Percentiles rank a stretch among this genome's conserved stretches.
phyloP scores from a whole-genome alignment of 2,888 invertebrate genomes.

The Celastrina argiolus region DNA sequence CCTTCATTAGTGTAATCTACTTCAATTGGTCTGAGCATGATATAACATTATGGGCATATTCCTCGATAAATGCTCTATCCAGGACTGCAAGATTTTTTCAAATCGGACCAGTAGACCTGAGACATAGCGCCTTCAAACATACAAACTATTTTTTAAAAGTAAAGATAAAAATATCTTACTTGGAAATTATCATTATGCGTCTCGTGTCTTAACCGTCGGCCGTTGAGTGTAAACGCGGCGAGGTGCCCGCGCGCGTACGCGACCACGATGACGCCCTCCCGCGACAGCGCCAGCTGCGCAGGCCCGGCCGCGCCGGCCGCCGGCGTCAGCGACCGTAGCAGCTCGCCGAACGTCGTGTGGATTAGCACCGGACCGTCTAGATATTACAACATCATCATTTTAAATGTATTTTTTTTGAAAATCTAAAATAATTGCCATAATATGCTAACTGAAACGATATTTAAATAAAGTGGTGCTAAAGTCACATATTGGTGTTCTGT shows the following conservation, averaged over 20 bases:
- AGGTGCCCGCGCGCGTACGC: slow-evolving; percentile 95
- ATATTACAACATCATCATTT: background rate
- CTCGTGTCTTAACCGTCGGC: slow-evolving; percentile 91
- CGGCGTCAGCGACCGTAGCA: slow-evolving; percentile 91
- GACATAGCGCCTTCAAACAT: too few relatives aligned
- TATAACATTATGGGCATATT: too few relatives aligned
- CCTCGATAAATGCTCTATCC: too few relatives aligned
- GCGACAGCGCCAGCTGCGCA: slow-evolving; percentile 93
- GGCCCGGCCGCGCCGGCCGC: slow-evolving; percentile 85
- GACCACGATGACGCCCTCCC: slow-evolving; percentile 97
- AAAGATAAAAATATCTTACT: slow-evolving; percentile 65
- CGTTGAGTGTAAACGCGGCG: slow-evolving; percentile 96
- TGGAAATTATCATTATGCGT: slow-evolving; percentile 97
- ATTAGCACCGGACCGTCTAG: slow-evolving; percentile 96
- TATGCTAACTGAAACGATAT: too few relatives aligned
- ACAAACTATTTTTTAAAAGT: too few relatives aligned
- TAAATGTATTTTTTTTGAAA: background rate
- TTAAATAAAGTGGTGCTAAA: too few relatives aligned
- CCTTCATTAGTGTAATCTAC: too few relatives aligned
- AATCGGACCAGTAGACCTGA: too few relatives aligned
- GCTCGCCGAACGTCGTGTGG: slow-evolving; percentile 98
- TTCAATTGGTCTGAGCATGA: too few relatives aligned
- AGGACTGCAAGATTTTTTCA: too few relatives aligned
- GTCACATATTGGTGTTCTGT: too few relatives aligned
- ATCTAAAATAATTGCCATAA: too few relatives aligned